Conservation (phyloP, 2,113 vertebrate species). For the Oxyura jamaicensis region DNA sequence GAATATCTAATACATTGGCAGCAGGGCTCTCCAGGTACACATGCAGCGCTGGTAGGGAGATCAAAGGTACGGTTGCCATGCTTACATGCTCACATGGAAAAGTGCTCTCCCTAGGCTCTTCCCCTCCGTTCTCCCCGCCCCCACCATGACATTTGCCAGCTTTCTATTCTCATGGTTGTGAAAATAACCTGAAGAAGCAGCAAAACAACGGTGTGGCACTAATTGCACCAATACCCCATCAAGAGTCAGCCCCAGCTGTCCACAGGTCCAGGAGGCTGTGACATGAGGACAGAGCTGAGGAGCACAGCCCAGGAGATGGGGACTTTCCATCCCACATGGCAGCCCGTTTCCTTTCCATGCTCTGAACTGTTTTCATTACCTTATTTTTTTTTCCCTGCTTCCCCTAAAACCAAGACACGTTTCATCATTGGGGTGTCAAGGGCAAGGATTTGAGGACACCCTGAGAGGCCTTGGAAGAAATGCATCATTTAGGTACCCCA, state of each 20-base stretch:
- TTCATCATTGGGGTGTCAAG: neutral
- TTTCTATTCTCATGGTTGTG: neutral
- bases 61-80: neutral
- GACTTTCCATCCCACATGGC: neutral
- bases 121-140: neutral
- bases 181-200: neutral
- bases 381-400: neutral
- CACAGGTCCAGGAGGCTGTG: accelerated
- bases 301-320: accelerated
- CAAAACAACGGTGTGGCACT: accelerated
- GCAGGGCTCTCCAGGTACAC: neutral
- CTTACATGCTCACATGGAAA: neutral
- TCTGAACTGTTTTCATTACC: neutral
- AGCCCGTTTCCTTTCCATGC: neutral
- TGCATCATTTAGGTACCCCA: neutral
- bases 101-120: neutral
- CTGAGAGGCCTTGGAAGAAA: neutral
- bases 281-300: neutral
- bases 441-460: neutral
- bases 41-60: accelerated
- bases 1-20: neutral
- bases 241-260: accelerated
- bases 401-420: neutral
- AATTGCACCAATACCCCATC: accelerated
- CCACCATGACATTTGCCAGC: neutral